A percentile compares a stretch with the other conserved stretches of the same genome.
Conservation (phyloP, 2,113 vertebrate species). For the Monarcha castaneiventris region DNA sequence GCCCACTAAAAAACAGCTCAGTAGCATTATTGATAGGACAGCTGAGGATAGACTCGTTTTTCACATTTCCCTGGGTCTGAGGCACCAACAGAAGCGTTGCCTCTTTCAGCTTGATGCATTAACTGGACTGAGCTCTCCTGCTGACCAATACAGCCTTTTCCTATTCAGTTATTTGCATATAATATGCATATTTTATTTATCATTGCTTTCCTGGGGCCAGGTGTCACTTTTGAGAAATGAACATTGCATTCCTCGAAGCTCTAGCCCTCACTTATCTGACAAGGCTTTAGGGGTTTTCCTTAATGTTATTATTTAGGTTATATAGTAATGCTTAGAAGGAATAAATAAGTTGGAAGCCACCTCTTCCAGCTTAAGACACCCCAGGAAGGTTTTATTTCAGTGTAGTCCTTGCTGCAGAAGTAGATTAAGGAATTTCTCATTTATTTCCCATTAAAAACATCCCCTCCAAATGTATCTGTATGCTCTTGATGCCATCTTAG, state of each 20-base stretch:
- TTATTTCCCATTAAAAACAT: background rate
- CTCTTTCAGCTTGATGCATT: background rate
- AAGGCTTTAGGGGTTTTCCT: background rate
- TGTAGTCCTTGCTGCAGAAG: background rate
- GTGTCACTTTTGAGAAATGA: background rate
- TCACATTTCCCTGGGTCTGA: background rate
- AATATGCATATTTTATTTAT: background rate
- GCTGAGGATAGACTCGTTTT: background rate
- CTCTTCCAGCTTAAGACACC: background rate
- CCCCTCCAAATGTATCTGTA: background rate
- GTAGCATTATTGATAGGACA: background rate
- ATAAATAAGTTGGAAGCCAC: background rate
- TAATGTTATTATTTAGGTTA: background rate
- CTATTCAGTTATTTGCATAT: background rate
- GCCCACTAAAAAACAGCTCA: background rate
- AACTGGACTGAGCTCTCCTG: background rate
- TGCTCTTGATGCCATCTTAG: background rate
- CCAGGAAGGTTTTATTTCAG: background rate
- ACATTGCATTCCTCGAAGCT: background rate
- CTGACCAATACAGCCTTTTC: background rate
- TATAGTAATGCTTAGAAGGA: background rate
- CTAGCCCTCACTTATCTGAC: background rate
- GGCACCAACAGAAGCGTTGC: background rate
- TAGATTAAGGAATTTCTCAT: background rate
- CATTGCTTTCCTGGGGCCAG: background rate